Conservation (phyloP, 2,797 vertebrate species). For the Rhinella marina region DNA sequence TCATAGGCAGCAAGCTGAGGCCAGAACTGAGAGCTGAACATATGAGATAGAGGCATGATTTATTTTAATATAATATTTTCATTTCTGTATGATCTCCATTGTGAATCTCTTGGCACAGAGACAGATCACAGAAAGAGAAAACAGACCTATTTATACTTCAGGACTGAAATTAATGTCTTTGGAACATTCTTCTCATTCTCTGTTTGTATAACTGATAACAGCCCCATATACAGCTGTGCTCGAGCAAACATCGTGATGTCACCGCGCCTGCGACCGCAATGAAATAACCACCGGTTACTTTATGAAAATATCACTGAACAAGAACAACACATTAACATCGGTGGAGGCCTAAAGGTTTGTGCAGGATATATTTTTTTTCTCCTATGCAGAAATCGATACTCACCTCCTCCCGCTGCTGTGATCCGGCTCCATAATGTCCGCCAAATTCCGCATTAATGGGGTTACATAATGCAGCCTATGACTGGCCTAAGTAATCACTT, state of each 20-base stretch:
- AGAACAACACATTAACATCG: constrained; percentile 4
- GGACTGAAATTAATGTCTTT: constrained; percentile 59
- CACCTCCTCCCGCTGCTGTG: no score
- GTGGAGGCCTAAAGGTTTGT: neutral
- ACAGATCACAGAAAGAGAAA: constrained; percentile 37
- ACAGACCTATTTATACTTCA: constrained; percentile 58
- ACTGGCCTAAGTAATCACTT: no score
- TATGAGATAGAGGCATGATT: neutral
- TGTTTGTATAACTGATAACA: constrained; percentile 46
- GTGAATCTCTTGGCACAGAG: constrained; percentile 44
- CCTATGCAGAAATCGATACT: no score
- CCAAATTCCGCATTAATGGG: no score
- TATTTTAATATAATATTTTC: constrained; percentile 40
- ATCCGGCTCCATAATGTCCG: no score
- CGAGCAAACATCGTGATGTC: constrained; percentile 44
- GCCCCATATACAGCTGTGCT: constrained; percentile 51
- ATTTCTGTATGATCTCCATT: constrained; percentile 18
- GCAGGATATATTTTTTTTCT: no score
- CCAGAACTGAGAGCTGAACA: neutral
- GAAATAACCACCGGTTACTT: neutral
- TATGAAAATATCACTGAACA: constrained; percentile 8
- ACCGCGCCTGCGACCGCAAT: neutral
- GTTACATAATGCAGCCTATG: no score
- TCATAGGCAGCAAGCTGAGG: neutral
- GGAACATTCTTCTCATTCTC: constrained; percentile 63